These are phyloP conservation scores for Allobates femoralis DNA, from an alignment of 2,797 vertebrate species.

Conservation along the genomic window DNA sequence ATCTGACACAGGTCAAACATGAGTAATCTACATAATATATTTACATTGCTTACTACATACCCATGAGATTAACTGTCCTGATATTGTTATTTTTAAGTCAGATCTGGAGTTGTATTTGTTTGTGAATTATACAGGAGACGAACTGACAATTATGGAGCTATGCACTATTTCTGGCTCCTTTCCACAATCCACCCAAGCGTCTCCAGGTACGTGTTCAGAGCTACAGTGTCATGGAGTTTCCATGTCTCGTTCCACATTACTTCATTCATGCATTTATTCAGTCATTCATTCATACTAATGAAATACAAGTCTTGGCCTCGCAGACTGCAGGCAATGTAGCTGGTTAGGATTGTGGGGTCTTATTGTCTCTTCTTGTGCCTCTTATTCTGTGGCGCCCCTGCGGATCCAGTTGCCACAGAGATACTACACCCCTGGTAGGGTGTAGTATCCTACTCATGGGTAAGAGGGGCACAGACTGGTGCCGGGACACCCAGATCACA, in stretches of 20 bases:
- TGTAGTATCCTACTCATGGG: too few species aligned
- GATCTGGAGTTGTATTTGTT: background rate
- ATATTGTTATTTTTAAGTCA: background rate
- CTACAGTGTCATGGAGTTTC: background rate
- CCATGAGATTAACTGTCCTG: background rate
- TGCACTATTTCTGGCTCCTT: background rate
- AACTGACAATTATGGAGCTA: background rate
- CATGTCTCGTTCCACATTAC: background rate
- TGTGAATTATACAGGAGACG: constrained; percentile 3
- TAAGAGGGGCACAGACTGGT: too few species aligned
- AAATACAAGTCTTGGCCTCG: background rate
- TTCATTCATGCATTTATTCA: background rate
- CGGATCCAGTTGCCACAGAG: too few species aligned
- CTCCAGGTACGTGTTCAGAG: background rate
- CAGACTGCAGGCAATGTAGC: background rate
- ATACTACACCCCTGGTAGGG: too few species aligned
- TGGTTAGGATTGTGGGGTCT: background rate
- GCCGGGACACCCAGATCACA: too few species aligned
- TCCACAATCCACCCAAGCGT: background rate
- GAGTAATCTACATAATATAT: background rate
- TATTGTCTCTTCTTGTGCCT: too few species aligned
- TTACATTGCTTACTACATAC: background rate
- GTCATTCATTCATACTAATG: background rate
- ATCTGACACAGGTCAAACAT: background rate
- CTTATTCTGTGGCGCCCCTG: too few species aligned